These are phyloP conservation scores for Dasyprocta punctata DNA, from an alignment of 2,113 vertebrate genomes.

Conservation along the genomic window DNA sequence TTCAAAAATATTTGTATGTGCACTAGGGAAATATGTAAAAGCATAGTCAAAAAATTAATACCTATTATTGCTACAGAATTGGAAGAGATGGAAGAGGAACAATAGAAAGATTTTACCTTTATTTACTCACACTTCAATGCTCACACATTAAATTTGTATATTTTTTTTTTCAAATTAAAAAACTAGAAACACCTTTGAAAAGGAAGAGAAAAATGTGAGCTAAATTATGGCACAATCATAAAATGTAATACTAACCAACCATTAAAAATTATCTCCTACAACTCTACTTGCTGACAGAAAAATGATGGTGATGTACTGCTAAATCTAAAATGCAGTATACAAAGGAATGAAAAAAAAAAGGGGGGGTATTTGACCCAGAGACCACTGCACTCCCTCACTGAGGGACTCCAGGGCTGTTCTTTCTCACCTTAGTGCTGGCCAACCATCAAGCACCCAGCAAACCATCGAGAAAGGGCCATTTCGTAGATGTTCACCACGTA, in stretches of 20 bases:
- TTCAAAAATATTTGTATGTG: conserved; percentile 3
- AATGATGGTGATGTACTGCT: neutral
- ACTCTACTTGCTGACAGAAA: conserved; percentile 36
- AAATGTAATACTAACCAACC: conserved; percentile 42
- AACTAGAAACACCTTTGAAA: neutral
- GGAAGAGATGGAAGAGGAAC: neutral
- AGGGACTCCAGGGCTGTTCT: neutral
- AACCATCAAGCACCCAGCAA: neutral
- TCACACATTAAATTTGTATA: neutral
- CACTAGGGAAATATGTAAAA: conserved; percentile 9
- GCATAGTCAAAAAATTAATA: neutral
- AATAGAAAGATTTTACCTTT: neutral
- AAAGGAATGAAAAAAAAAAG: neutral
- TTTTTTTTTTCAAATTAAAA: neutral
- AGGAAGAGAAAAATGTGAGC: neutral
- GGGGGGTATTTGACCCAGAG: neutral
- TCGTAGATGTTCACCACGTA: neutral
- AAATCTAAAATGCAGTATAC: conserved; percentile 18
- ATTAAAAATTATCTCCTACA: conserved; percentile 39
- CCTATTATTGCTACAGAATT: neutral
- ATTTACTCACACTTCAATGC: neutral
- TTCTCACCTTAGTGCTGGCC: neutral
- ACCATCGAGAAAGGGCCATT: neutral
- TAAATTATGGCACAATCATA: conserved; percentile 45
- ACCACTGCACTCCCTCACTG: neutral